Evolutionary conservation across 2,888 invertebrate genomes (phyloP), one percentile per base, ranked within the genome.

Genomic region (Nymphalis polychloros): DNA sequence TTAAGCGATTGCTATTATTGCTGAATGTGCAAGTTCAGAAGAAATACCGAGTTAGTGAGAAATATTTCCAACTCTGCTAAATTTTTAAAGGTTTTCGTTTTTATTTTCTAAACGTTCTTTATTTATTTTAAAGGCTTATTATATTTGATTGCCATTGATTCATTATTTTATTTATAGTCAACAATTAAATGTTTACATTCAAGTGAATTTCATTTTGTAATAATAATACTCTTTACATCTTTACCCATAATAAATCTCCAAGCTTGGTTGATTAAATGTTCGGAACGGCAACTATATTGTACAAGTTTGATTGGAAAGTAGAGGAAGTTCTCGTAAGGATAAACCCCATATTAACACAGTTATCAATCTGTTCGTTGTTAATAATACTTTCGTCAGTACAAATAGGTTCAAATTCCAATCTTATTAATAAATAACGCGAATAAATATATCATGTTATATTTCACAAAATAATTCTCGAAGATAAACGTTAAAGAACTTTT

Each of bases 261-360:
- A n/a, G 48, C 55, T 48, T 53, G 66, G 61, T 81, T 86, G 86
- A 86, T 86, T 85, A 85, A 83, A 81, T 85, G 82, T 84, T 84
- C 81, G 81, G 79, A 78, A 72, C 75, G 76, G 76, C 77, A 81
- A 84, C 81, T 85, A 84, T 84, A 86, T 85, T 84, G 84, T 82
- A 77, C 76, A 86, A 86, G 80, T 88, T 86, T 85, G 86, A 88
- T 86, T 86, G 84, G 84, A 84, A 83, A 83, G 83, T 83, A 82
- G 19, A 57, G 41, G 19, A 57, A 57, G n/a, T 57, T 57, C 49
- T 49, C 13, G 19, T 75, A 75, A 78, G 79, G 72, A 77, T 76
- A 76, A 72, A 78, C 79, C 79, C 80, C 78, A 77, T 80, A 81
- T 82, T 83, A 83, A 81, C 81, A 75, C 75, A 76, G 78, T 79